Conservation (phyloP, 2,113 vertebrate species). For the Heloderma charlesbogerti region DNA sequence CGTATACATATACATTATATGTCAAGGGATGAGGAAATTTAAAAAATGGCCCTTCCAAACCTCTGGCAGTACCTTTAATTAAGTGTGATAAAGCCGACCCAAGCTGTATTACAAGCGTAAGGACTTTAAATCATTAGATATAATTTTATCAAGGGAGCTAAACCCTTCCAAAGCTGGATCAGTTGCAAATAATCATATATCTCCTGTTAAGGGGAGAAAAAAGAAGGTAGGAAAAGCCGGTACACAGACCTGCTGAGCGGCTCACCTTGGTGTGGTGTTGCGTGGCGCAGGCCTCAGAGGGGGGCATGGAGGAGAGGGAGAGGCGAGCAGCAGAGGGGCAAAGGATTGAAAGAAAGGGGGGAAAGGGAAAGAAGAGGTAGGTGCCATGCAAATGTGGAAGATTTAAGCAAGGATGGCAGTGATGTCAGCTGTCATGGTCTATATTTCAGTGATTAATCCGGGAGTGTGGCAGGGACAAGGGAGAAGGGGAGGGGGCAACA, state of each 20-base stretch:
- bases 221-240: constrained; percentile 87
- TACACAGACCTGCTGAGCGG: constrained; percentile 75
- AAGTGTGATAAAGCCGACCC: constrained; percentile 48
- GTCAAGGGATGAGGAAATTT: neutral
- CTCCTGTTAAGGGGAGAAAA: constrained; percentile 63
- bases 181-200: constrained; percentile 45
- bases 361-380: constrained; percentile 21
- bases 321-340: neutral
- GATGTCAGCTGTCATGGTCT: constrained; percentile 59
- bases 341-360: neutral
- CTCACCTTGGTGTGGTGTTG: constrained; percentile 78
- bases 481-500: constrained; percentile 35
- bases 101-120: constrained; percentile 55
- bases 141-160: constrained; percentile 63
- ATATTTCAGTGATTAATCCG: constrained; percentile 60
- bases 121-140: constrained; percentile 65
- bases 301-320: neutral
- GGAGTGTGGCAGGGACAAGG: constrained; percentile 18
- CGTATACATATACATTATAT: too few species aligned
- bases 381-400: constrained; percentile 31
- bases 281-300: constrained; percentile 1
- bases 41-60: constrained; percentile 39
- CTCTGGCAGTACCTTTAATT: constrained; percentile 30
- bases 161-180: constrained; percentile 61
- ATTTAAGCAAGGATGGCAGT: constrained; percentile 48